Conservation (phyloP, 2,113 vertebrate species). For the Lasiurus cinereus region DNA sequence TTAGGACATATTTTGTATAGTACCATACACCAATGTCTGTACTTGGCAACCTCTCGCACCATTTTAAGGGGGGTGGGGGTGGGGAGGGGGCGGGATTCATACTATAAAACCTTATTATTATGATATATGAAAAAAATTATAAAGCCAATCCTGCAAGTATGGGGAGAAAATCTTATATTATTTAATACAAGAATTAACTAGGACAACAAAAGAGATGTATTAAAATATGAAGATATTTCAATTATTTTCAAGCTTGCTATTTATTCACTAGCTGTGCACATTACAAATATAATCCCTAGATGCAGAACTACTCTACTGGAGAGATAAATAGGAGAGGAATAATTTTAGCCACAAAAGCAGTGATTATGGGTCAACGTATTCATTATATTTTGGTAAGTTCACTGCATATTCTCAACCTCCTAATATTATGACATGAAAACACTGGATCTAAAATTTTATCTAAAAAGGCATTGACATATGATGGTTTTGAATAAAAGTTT, state of each 20-base stretch:
- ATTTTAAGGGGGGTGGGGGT: background rate
- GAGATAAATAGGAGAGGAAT: background rate
- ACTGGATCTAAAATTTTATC: background rate
- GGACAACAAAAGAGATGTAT: background rate
- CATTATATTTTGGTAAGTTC: background rate
- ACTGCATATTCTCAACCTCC: background rate
- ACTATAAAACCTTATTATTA: background rate
- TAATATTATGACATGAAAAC: background rate
- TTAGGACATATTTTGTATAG: background rate
- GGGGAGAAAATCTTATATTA: background rate
- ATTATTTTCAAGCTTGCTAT: background rate
- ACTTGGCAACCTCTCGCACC: background rate
- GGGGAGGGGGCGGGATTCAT: background rate
- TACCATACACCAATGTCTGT: background rate
- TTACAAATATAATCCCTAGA: background rate
- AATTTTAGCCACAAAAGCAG: background rate
- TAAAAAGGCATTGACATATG: background rate
- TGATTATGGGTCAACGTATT: background rate
- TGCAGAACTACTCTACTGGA: background rate
- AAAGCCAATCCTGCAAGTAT: background rate
- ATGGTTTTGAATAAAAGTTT: background rate
- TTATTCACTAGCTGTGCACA: background rate
- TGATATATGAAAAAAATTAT: background rate
- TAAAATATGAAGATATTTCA: background rate
- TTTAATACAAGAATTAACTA: background rate